Evolutionary conservation across 1,140 invertebrate genomes (phyloP).

Genomic region (Drosophila lini): DNA sequence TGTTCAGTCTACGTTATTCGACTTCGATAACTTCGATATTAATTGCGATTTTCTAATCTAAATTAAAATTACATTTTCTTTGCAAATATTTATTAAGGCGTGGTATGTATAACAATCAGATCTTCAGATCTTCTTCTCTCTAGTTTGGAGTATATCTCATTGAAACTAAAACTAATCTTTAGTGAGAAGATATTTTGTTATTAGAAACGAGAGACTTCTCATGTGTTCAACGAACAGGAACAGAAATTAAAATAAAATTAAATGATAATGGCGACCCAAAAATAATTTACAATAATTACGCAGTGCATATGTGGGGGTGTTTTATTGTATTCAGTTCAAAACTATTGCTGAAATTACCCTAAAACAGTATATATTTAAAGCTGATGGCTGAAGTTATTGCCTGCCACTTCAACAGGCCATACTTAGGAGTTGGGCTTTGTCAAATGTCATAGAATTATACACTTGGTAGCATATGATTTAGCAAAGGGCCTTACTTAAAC

Average conservation of each 20-base stretch:
- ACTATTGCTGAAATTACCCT: no score
- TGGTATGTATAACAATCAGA: no score
- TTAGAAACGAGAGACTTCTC: background rate
- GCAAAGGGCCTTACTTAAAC: background rate
- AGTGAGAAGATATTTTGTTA: background rate
- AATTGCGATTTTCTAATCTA: no score
- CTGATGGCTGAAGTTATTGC: background rate
- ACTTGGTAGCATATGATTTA: background rate
- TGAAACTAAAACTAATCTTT: no score
- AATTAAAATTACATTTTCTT: no score
- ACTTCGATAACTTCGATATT: no score
- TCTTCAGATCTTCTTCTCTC: no score
- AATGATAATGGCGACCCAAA: background rate
- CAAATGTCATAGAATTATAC: constrained; percentile 9
- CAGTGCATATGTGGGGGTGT: background rate
- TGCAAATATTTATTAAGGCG: no score
- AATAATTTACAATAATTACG: background rate
- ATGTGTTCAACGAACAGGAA: background rate
- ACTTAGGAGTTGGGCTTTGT: background rate
- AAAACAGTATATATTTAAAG: background rate
- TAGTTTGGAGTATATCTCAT: no score
- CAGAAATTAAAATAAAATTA: background rate
- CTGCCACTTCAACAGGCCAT: background rate
- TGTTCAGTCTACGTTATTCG: no score
- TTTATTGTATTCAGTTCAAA: background rate